Evolutionary conservation across 2,888 invertebrate genomes (phyloP).

Genomic region (Hedya salicella): DNA sequence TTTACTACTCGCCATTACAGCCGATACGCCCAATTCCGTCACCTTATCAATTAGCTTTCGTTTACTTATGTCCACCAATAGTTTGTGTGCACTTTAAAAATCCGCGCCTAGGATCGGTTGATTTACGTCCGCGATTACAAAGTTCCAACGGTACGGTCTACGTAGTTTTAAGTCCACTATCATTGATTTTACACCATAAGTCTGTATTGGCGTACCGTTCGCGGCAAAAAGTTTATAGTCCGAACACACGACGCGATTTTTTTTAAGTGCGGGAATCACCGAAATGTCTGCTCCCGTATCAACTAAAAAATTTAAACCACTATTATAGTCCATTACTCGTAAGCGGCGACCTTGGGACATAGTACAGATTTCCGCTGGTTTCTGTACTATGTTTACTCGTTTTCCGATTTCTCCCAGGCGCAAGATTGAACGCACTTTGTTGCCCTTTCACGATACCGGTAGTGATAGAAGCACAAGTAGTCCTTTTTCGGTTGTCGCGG

Average conservation of each 20-base stretch:
- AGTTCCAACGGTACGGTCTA: neutral
- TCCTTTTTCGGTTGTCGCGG: neutral
- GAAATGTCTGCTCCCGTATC: neutral
- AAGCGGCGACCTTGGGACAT: neutral
- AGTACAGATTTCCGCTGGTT: neutral
- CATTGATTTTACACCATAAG: neutral
- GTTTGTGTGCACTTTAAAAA: neutral
- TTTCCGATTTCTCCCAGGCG: conserved; percentile 7
- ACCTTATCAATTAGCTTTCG: neutral
- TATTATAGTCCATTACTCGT: neutral
- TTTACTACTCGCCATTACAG: neutral
- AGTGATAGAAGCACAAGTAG: conserved; percentile 5
- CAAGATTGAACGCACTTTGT: neutral
- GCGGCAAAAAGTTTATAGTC: conserved; percentile 12
- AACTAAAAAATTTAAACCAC: conserved; percentile 6
- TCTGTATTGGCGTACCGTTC: conserved; percentile 1
- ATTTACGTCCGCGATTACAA: neutral
- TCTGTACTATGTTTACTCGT: neutral
- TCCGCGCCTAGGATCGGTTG: neutral
- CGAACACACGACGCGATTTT: neutral
- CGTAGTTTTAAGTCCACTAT: neutral
- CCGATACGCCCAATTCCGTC: neutral
- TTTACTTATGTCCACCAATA: neutral
- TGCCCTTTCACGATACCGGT: neutral
- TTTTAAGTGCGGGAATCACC: neutral